Evolutionary conservation across 2,888 invertebrate genomes (phyloP).

Genomic region (Cylindroiulus punctatus): DNA sequence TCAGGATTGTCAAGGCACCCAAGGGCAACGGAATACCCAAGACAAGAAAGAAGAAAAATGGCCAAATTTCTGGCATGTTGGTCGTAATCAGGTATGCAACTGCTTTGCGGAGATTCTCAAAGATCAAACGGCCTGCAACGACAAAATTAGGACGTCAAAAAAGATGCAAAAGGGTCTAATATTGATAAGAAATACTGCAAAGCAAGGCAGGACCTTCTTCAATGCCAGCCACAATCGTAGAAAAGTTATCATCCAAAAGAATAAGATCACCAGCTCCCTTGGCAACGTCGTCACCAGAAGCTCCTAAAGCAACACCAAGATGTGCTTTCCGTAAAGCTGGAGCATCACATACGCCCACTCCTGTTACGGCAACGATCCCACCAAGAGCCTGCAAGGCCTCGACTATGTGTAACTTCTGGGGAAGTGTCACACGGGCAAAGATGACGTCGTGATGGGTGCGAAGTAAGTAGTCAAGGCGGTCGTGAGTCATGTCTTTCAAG

Average conservation of each 20-base stretch:
- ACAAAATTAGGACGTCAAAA: neutral
- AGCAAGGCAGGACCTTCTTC: slow-evolving; percentile 58
- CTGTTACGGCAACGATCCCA: slow-evolving; percentile 70
- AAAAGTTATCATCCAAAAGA: slow-evolving; percentile 59
- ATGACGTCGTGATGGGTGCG: slow-evolving; percentile 56
- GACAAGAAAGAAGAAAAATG: slow-evolving; percentile 68
- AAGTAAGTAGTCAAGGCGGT: slow-evolving; percentile 63
- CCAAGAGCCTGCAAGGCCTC: slow-evolving; percentile 69
- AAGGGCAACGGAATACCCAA: slow-evolving; percentile 68
- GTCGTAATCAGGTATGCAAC: slow-evolving; percentile 69
- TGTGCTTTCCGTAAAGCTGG: slow-evolving; percentile 71
- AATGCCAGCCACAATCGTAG: slow-evolving; percentile 59
- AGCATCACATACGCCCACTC: slow-evolving; percentile 71
- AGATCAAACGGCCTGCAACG: slow-evolving; percentile 67
- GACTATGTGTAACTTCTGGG: slow-evolving; percentile 76
- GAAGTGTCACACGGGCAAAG: slow-evolving; percentile 72
- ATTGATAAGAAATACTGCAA: neutral
- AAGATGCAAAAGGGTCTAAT: neutral
- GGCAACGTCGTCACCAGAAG: slow-evolving; percentile 57
- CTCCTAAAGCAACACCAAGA: slow-evolving; percentile 63
- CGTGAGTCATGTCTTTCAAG: slow-evolving; percentile 60
- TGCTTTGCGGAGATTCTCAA: slow-evolving; percentile 70
- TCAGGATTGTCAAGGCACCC: slow-evolving; percentile 68
- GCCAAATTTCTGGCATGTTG: slow-evolving; percentile 69
- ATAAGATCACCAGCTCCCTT: slow-evolving; percentile 59